phyloP scores from a whole-genome alignment of 2,888 invertebrate genomes.

The Mythimna loreyi region DNA sequence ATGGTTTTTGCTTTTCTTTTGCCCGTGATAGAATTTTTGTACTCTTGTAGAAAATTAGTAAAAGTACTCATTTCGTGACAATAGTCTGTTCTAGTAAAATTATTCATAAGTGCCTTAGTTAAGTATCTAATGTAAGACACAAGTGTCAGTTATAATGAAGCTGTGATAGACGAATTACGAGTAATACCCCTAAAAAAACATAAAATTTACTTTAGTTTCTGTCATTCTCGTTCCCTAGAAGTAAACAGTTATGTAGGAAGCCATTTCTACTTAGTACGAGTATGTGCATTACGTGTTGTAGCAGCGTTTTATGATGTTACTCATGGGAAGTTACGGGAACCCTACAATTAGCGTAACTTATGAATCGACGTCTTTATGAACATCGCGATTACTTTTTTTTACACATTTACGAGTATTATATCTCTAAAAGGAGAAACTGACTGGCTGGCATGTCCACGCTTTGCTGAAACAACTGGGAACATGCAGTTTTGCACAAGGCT shows the following conservation, averaged over 20 bases:
- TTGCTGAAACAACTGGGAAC: too few species aligned
- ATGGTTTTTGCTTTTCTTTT: neutral
- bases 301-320: constrained; percentile 10
- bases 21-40: neutral
- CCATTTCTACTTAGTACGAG: neutral
- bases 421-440: too few species aligned
- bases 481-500: too few species aligned
- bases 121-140: too few species aligned
- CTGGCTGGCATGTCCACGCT: too few species aligned
- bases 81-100: neutral
- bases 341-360: constrained; percentile 25
- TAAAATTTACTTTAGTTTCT: neutral
- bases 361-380: constrained; percentile 20
- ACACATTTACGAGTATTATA: too few species aligned
- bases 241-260: constrained; percentile 3
- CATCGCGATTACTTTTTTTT: constrained; percentile 30
- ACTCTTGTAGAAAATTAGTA: neutral
- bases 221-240: neutral
- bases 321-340: constrained; percentile 26
- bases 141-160: too few species aligned
- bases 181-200: too few species aligned
- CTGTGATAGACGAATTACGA: too few species aligned
- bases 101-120: too few species aligned
- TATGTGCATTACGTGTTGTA: neutral
- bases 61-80: neutral